Percentiles rank a stretch among this genome's conserved stretches.
phyloP scores from a whole-genome alignment of 2,888 invertebrate species.

The Gerris lacustris region DNA sequence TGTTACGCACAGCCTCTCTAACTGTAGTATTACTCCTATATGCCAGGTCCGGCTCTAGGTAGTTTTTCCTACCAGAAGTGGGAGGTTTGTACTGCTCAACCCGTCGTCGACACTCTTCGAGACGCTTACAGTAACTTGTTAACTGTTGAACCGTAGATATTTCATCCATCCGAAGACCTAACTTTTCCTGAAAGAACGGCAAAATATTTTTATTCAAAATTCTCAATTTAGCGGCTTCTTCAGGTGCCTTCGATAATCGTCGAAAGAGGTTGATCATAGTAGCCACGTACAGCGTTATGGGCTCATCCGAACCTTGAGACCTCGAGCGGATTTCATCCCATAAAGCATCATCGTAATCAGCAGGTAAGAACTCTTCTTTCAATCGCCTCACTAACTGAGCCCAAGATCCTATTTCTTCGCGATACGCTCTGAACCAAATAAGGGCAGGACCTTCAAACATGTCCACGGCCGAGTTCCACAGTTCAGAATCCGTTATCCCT shows the following conservation, averaged over 20 bases:
- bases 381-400: conserved; percentile 10
- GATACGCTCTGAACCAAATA: conserved; percentile 33
- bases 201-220: conserved; percentile 16
- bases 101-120: background rate
- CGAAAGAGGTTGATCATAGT: conserved; percentile 27
- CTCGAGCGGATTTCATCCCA: conserved; percentile 27
- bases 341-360: conserved; percentile 28
- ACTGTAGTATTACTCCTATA: background rate
- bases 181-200: conserved; percentile 9
- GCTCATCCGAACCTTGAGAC: conserved; percentile 30
- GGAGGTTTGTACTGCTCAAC: background rate
- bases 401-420: conserved; percentile 10
- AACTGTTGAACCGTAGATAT: background rate
- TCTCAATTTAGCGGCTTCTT: conserved; percentile 9
- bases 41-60: background rate
- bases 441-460: conserved; percentile 27
- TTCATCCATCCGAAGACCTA: conserved; percentile 1
- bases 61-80: background rate
- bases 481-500: conserved; percentile 20
- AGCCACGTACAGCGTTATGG: conserved; percentile 29
- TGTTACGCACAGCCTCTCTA: background rate
- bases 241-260: conserved; percentile 18
- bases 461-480: conserved; percentile 26
- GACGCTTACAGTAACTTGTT: background rate
- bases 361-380: conserved; percentile 24